These are phyloP conservation scores for Sclerodermus sp. DNA, from an alignment of 2,888 invertebrate genomes.

Conservation along the genomic window DNA sequence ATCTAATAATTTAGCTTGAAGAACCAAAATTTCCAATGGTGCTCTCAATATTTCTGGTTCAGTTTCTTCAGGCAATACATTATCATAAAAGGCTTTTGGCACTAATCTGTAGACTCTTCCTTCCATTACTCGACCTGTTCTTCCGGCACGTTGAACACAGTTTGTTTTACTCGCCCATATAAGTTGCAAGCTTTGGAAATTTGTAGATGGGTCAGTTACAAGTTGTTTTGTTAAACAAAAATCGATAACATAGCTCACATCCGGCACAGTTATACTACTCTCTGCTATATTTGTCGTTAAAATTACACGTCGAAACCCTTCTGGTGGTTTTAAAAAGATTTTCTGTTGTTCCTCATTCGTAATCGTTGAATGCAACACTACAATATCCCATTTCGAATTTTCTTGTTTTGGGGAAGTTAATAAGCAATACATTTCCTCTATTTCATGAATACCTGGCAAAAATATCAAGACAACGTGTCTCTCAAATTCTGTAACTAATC, in stretches of 20 bases:
- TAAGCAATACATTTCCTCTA: conserved; percentile 68
- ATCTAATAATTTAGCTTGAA: conserved; percentile 79
- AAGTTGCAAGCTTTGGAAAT: conserved; percentile 76
- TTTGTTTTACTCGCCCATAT: conserved; percentile 89
- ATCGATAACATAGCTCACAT: conserved; percentile 91
- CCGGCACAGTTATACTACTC: conserved; percentile 87
- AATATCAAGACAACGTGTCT: conserved; percentile 79
- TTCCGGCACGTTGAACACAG: conserved; percentile 86
- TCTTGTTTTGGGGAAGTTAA: conserved; percentile 15
- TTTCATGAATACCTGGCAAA: conserved; percentile 84
- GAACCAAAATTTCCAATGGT: conserved; percentile 77
- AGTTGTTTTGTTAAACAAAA: conserved; percentile 88
- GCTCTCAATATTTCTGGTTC: conserved; percentile 78
- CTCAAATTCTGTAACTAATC: conserved; percentile 41
- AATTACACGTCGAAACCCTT: conserved; percentile 77
- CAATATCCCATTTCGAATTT: conserved; percentile 60
- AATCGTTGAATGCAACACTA: conserved; percentile 73
- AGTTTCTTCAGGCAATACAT: conserved; percentile 61
- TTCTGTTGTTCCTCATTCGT: conserved; percentile 74
- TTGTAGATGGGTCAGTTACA: conserved; percentile 74
- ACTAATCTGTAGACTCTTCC: conserved; percentile 86
- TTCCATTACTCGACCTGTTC: conserved; percentile 84
- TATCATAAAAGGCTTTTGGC: conserved; percentile 66
- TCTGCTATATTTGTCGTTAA: conserved; percentile 90
- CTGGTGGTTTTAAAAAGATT: conserved; percentile 64